A percentile compares a stretch with the other conserved stretches of the same genome.
phyloP scores from a whole-genome alignment of 2,888 invertebrate species.

The Cheilosia pagana region DNA sequence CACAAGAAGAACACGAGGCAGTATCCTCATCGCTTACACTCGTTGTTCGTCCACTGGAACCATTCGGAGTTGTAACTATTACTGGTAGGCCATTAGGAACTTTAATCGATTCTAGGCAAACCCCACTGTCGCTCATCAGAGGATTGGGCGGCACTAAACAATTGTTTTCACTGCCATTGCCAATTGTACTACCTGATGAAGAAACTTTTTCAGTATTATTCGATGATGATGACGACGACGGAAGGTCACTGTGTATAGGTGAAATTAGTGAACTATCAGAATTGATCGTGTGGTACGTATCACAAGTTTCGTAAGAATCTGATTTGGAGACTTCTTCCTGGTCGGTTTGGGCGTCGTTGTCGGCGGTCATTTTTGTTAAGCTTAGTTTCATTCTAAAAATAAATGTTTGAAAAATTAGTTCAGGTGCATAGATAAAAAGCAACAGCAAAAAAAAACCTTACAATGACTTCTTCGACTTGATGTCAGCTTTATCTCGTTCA shows the following conservation, averaged over 20 bases:
- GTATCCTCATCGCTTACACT: constrained; percentile 81
- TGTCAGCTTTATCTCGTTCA: constrained; percentile 47
- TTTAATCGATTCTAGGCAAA: constrained; percentile 81
- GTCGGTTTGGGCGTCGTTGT: constrained; percentile 82
- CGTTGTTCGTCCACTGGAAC: constrained; percentile 56
- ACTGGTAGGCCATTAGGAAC: constrained; percentile 55
- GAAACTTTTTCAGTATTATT: constrained; percentile 71
- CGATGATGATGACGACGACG: constrained; percentile 69
- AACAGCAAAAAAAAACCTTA: constrained; percentile 77
- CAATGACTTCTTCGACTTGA: constrained; percentile 84
- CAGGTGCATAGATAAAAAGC: neutral
- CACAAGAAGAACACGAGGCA: constrained; percentile 83
- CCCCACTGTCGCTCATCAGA: constrained; percentile 85
- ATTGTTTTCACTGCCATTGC: constrained; percentile 53
- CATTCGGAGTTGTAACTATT: constrained; percentile 68
- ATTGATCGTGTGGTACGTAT: constrained; percentile 91
- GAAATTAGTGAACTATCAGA: constrained; percentile 84
- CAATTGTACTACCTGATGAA: constrained; percentile 76
- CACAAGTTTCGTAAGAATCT: constrained; percentile 84
- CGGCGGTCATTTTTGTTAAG: constrained; percentile 85
- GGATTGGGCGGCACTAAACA: constrained; percentile 78
- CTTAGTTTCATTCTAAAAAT: constrained; percentile 87
- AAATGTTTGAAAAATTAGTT: constrained; percentile 24
- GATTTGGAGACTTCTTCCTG: constrained; percentile 79
- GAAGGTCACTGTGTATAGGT: constrained; percentile 76